Evolutionary conservation across 2,888 invertebrate genomes (phyloP), one percentile per base, ranked within the genome.

Genomic region (Cistogaster globosa): DNA sequence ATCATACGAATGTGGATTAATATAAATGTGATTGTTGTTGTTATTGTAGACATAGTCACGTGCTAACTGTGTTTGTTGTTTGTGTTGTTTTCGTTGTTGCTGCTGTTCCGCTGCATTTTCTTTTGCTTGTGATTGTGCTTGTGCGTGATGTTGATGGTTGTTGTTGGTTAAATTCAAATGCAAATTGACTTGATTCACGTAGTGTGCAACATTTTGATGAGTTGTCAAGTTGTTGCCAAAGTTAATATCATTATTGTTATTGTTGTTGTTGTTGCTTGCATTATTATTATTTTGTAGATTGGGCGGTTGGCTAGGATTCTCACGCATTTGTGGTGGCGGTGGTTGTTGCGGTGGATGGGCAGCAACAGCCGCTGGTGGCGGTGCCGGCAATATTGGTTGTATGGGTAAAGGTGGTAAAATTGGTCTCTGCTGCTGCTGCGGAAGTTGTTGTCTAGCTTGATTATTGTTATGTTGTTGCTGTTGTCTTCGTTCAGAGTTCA

Each of bases 11-110:
- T 92, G 90, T 1, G 92, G 92, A 89, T 92, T 92, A 68, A 92
- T 90, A 87, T 92, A 92, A 79, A 92, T 91, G 88, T 92, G 92
- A 78, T 92, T 92, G 87, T 92, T 92, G 88, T 91, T 91, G 71
- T 84, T 88, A 83, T 75, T 87, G 72, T 84, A 83, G 12, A 76
- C 77, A 67, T 71, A 75, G 14, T 81, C 86, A n/a, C 84, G 80
- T 67, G 67, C 84, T 72, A 83, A 58, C 58, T 83, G 78, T 11
- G 75, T 71, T 26, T 80, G 72, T 20, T 79, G 87, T 72, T 88
- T 87, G 38, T 86, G 87, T 55, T 87, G 86, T 57, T 83, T 86
- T 45, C 84, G 86, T 55, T 68, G 83, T 9, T 78, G 86, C 2
- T 67, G 84, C 12, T 58, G 76, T 16, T 69, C 75, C 9, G 48